Evolutionary conservation across 2,113 vertebrate species (phyloP).

Genomic region (Pomatorhinus ruficollis): DNA sequence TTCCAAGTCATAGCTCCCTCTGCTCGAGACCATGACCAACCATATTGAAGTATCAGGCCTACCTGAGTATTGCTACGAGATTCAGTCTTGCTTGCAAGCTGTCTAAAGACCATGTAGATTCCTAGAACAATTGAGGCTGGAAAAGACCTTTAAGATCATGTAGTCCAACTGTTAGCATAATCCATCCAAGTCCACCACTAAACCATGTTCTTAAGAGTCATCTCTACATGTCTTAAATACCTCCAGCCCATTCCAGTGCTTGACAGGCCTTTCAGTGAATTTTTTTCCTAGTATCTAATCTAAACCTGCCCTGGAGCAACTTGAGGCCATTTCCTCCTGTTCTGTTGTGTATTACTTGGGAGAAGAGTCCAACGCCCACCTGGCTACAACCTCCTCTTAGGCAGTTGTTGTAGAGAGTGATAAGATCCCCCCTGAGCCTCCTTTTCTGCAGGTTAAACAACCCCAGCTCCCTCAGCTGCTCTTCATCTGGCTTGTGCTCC

Average conservation of each 20-base stretch:
- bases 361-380: neutral
- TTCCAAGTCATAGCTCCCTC: neutral
- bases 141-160: neutral
- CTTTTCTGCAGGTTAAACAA: neutral
- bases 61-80: neutral
- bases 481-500: neutral
- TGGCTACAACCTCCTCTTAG: neutral
- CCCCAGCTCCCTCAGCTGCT: neutral
- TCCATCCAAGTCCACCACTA: neutral
- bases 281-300: neutral
- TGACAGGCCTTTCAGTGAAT: neutral
- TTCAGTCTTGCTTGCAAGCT: neutral
- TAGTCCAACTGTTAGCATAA: neutral
- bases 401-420: neutral
- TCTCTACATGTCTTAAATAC: neutral
- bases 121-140: neutral
- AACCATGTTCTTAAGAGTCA: neutral
- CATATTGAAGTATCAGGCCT: neutral
- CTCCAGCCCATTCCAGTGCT: neutral
- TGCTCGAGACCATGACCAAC: rapidly evolving
- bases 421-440: neutral
- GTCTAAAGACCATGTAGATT: neutral
- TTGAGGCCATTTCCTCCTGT: neutral
- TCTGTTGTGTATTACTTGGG: neutral
- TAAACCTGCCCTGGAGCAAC: neutral